Evolutionary conservation across 2,113 vertebrate species (phyloP), one percentile per base, ranked within the genome.

Genomic region (Gracilinanus agilis): DNA sequence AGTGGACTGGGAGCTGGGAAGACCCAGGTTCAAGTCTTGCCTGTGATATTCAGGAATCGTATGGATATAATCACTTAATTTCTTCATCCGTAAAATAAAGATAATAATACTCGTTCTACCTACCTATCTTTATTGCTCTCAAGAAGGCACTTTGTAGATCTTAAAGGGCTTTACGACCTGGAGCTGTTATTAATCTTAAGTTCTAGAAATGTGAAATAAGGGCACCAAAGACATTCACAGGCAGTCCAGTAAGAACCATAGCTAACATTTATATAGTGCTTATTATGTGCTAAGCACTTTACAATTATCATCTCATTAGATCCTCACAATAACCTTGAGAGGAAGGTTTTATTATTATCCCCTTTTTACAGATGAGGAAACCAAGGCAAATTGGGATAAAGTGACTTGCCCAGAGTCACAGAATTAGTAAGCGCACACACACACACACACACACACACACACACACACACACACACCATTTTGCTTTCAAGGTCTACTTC

Each of bases 341-440:
- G 4, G 49, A 40, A 91, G 29, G 23, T 49, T 40, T 83, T 75
- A 94, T 44, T 75, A 94, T 44, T 55, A 44, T 92, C 55, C 89
- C 29, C 88, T 44, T 54, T 94, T 94, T 54, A 88, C 54, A 93
- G 7, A 67, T 29, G 55, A 95, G 90, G 53, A 96, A 91, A 55
- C 24, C 83, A 88, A n/a, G 55, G 53, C 34, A 54, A 75, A 53
- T 21, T 89, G 67, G 34, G 53, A 49, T 24, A 44, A 58, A 40
- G 21, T 83, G 83, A 91, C 24, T 53, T 61, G 49, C 40, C 91
- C 92, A 89, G 93, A 16, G 92, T n/a, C 40, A 55, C 92, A 89
- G 93, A 16, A 90, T n/a, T 49, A 55, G 34, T 90, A 88, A 90
- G 54, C 90, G 12, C 34, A 75, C 61, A 75, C 34, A 75, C 34